A percentile compares a stretch with the other conserved stretches of the same genome.
phyloP scores from a whole-genome alignment of 2,888 invertebrate species.

The Acholoe squamosa region DNA sequence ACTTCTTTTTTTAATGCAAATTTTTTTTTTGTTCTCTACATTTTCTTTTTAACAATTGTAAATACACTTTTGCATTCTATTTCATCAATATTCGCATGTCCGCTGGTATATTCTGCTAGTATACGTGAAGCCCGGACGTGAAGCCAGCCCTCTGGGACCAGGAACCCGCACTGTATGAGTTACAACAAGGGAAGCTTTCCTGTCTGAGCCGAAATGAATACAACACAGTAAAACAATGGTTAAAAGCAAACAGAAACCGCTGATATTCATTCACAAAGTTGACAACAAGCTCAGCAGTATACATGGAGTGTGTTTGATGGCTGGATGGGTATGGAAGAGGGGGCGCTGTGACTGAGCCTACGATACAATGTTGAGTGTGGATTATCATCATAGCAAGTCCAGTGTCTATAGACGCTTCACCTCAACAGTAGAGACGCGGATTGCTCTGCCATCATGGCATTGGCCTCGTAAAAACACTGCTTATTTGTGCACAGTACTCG shows the following conservation, averaged over 20 bases:
- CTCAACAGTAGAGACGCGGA: background rate
- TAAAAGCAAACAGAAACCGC: constrained; percentile 9
- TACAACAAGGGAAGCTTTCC: background rate
- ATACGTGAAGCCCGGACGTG: too few relatives aligned
- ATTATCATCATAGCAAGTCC: background rate
- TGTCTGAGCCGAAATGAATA: background rate
- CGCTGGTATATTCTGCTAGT: too few relatives aligned
- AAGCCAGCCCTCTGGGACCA: too few relatives aligned
- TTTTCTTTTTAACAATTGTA: too few relatives aligned
- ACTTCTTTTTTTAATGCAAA: too few relatives aligned
- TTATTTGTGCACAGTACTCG: background rate
- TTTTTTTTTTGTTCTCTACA: too few relatives aligned
- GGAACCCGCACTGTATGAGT: too few relatives aligned
- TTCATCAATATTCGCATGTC: too few relatives aligned
- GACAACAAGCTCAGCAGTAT: background rate
- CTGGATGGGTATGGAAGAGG: background rate
- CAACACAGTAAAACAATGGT: background rate
- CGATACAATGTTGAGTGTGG: constrained; percentile 39
- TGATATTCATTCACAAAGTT: background rate
- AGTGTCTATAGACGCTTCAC: constrained; percentile 44
- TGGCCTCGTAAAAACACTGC: constrained; percentile 8
- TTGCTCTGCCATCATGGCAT: constrained; percentile 40
- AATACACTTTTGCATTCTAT: too few relatives aligned
- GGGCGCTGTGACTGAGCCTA: background rate
- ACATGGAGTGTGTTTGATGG: background rate